These are phyloP conservation scores for Hippoglossus stenolepis DNA, from an alignment of 2,113 vertebrate genomes.

Conservation along the genomic window DNA sequence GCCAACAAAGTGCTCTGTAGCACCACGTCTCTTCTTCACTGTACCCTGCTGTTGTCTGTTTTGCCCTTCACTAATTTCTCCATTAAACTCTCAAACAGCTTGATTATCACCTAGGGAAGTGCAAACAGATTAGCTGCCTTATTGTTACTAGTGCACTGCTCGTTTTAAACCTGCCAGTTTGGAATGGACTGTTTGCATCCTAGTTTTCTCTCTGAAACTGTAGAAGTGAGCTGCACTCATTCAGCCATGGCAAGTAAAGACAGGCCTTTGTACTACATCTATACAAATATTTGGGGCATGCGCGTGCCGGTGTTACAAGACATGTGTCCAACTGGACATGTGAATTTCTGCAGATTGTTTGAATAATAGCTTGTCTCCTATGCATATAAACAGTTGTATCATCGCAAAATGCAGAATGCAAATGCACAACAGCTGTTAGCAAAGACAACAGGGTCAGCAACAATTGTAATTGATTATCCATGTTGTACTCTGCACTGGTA, in stretches of 20 bases:
- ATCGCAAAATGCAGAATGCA: no score
- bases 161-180: neutral
- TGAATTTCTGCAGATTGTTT: neutral
- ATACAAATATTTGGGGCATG: no score
- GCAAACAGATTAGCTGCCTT: constrained; percentile 16
- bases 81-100: neutral
- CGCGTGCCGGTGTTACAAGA: neutral
- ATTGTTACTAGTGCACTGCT: neutral
- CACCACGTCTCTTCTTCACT: neutral
- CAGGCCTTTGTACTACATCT: no score
- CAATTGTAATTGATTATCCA: no score
- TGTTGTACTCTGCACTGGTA: no score
- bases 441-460: no score
- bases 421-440: no score
- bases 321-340: no score
- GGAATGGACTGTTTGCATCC: neutral
- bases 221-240: no score
- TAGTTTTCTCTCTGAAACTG: neutral
- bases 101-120: neutral
- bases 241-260: no score
- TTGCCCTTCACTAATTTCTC: neutral
- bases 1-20: neutral
- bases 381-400: neutral
- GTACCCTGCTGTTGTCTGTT: neutral
- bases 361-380: neutral